phyloP scores from a whole-genome alignment of 2,797 vertebrate genomes.

The Hoplostethus atlanticus region DNA sequence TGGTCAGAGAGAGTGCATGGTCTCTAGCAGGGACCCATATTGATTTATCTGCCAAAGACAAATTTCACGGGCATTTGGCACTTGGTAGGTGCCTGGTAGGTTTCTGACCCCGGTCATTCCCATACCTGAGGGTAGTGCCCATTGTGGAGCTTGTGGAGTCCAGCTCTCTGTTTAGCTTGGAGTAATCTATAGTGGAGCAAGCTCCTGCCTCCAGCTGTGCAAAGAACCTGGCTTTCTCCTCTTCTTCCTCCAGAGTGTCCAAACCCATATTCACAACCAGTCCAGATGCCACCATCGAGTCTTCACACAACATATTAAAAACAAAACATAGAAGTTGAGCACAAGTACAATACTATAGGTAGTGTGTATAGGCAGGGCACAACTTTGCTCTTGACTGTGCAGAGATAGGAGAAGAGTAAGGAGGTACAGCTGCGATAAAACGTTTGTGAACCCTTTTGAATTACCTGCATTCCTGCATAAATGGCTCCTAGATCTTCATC shows the following conservation, averaged over 20 bases:
- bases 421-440: too few species aligned
- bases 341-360: background rate
- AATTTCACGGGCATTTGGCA: too few species aligned
- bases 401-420: too few species aligned
- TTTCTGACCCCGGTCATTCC: too few species aligned
- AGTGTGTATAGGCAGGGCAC: background rate
- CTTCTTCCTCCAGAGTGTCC: conserved; percentile 91
- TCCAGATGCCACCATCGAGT: conserved; percentile 76
- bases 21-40: too few species aligned
- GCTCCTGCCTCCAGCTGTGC: conserved; percentile 87
- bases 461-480: too few species aligned
- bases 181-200: conserved; percentile 89
- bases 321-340: background rate
- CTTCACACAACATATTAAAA: conserved; percentile 58
- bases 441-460: too few species aligned
- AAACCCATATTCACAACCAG: conserved; percentile 78
- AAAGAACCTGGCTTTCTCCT: conserved; percentile 91
- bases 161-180: conserved; percentile 89
- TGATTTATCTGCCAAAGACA: too few species aligned
- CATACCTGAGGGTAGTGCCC: conserved; percentile 61
- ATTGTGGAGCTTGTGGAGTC: conserved; percentile 83
- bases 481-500: too few species aligned
- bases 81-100: too few species aligned
- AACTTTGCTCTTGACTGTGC: background rate
- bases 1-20: too few species aligned